These are phyloP conservation scores for Stegophylla sp. DNA, from an alignment of 2,888 invertebrate genomes.

Conservation along the genomic window DNA sequence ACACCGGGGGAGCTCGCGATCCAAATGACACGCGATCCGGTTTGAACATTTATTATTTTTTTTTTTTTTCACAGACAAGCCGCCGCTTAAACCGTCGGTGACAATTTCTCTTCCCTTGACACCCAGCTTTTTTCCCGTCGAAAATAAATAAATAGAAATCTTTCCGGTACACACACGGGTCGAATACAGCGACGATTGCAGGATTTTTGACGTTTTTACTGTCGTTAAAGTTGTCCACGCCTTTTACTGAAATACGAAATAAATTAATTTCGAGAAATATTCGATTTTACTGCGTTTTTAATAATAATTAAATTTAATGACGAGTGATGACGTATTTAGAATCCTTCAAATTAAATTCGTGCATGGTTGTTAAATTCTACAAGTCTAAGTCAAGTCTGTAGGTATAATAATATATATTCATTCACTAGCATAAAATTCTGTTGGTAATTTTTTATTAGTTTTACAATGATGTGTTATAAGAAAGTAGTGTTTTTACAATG, in stretches of 20 bases:
- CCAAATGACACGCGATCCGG: slow-evolving; percentile 52
- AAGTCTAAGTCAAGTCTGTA: no score
- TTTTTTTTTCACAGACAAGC: slow-evolving; percentile 40
- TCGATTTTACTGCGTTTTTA: background rate
- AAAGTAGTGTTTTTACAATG: no score
- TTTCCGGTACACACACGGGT: no score
- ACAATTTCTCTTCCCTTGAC: slow-evolving; percentile 50
- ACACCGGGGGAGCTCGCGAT: slow-evolving; percentile 25
- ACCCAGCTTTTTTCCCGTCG: background rate
- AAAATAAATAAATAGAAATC: no score
- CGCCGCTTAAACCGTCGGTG: slow-evolving; percentile 47
- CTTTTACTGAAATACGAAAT: background rate
- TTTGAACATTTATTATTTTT: slow-evolving; percentile 47
- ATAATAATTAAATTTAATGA: background rate
- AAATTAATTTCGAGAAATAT: background rate
- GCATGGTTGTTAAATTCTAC: no score
- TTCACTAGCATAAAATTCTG: no score
- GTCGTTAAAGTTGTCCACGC: background rate
- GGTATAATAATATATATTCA: no score
- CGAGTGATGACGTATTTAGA: no score
- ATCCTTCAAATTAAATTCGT: no score
- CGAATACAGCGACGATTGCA: background rate
- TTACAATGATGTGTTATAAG: no score
- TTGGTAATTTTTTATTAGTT: no score
- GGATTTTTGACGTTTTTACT: background rate